phyloP scores from a whole-genome alignment of 2,797 vertebrate species.

The Avahi laniger region DNA sequence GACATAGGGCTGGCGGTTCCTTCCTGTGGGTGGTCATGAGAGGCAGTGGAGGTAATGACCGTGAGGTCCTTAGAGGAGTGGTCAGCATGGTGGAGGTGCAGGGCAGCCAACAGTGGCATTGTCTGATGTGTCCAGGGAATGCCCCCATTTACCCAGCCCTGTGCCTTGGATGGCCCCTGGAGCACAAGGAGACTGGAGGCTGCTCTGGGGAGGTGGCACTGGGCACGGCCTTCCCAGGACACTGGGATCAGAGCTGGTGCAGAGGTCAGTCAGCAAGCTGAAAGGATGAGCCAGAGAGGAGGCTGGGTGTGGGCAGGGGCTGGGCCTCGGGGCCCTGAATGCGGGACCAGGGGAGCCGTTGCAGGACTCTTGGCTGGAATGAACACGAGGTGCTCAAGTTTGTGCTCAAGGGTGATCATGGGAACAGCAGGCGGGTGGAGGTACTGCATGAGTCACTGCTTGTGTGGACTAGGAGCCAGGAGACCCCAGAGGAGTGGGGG shows the following conservation, averaged over 20 bases:
- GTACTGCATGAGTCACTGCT: rapidly evolving
- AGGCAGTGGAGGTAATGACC: background rate
- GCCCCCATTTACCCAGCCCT: background rate
- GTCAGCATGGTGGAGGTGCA: background rate
- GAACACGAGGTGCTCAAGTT: background rate
- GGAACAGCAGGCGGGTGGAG: background rate
- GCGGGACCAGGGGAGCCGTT: background rate
- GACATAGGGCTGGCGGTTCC: no score
- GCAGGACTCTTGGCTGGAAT: background rate
- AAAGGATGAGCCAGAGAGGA: background rate
- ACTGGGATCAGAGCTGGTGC: background rate
- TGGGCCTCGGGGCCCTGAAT: background rate
- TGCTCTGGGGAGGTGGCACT: background rate
- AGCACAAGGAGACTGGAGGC: background rate
- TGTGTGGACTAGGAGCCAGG: background rate
- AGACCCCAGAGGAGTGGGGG: background rate
- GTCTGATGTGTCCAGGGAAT: background rate
- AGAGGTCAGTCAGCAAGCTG: background rate
- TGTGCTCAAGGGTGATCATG: background rate
- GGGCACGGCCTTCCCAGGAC: background rate
- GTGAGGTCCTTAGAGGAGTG: no score
- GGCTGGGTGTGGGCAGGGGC: background rate
- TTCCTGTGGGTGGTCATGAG: background rate
- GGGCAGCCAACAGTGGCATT: rapidly evolving
- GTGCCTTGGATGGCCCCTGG: background rate